Conservation (phyloP, 2,888 invertebrate genomes). For the Ichneumon xanthorius region DNA sequence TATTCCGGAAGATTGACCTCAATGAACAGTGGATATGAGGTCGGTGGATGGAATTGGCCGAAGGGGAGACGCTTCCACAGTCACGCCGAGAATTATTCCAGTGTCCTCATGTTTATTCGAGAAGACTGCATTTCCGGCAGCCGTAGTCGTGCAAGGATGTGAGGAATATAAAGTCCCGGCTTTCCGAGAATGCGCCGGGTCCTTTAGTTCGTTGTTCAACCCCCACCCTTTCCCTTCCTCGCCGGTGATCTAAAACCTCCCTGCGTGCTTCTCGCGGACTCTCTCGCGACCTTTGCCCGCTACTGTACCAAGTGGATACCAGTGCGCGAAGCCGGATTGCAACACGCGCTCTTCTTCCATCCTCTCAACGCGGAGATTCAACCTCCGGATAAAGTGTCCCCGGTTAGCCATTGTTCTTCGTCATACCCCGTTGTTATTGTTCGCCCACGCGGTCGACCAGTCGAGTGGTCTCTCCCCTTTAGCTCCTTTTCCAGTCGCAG, state of each 20-base stretch:
- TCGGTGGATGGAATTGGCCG: slow-evolving; percentile 32
- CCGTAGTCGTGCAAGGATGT: slow-evolving; percentile 46
- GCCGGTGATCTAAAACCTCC: slow-evolving; percentile 27
- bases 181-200: slow-evolving; percentile 21
- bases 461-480: slow-evolving; percentile 35
- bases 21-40: slow-evolving; percentile 53
- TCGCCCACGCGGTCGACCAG: slow-evolving; percentile 2
- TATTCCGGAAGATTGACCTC: slow-evolving; percentile 35
- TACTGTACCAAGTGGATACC: slow-evolving; percentile 3
- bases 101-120: slow-evolving; percentile 64
- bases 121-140: slow-evolving; percentile 63
- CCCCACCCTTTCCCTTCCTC: background rate
- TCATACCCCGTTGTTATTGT: slow-evolving; percentile 39
- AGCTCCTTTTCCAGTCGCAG: slow-evolving; percentile 41
- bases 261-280: background rate
- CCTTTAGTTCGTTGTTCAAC: slow-evolving; percentile 21
- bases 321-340: slow-evolving; percentile 33
- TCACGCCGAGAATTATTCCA: slow-evolving; percentile 54
- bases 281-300: slow-evolving; percentile 10
- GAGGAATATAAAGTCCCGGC: slow-evolving; percentile 57
- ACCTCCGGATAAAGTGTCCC: slow-evolving; percentile 44
- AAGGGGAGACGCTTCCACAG: slow-evolving; percentile 35
- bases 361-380: slow-evolving; percentile 17
- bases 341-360: slow-evolving; percentile 14
- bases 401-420: slow-evolving; percentile 39